Evolutionary conservation across 2,888 invertebrate species (phyloP), one percentile per base, ranked within the genome.

Genomic region (Apomyelois bistriatella): DNA sequence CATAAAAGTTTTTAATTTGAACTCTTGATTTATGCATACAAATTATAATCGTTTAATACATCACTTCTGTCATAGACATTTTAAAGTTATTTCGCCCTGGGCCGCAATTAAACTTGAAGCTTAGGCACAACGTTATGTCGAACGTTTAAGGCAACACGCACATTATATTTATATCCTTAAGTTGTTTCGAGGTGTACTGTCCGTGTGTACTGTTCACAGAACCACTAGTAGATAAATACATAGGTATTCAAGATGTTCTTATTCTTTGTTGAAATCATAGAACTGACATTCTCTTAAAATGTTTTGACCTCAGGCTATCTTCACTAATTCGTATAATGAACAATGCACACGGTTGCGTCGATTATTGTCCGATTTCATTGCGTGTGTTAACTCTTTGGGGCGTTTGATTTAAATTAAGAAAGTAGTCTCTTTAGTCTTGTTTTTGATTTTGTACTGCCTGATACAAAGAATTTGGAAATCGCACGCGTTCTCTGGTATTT

Each of bases 31-130:
- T 50, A 50, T 50, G 15, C 40, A 40, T 41, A 41, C 43, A 36
- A 35, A 51, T 51, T 51, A 74, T 72, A 72, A 70, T 66, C 61
- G 72, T 68, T 72, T 72, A 66, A 78, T 76, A 65, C 72, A 78
- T 79, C 76, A 79, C 63, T 61, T 57, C 55, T 53, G 76, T 76
- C 77, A 69, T 70, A 69, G 62, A 63, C 54, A 56, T 59, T 67
- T 70, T 68, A 53, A 64, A 65, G 64, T 55, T 58, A 55, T 59
- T 58, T 52, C 40, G 81, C 85, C 83, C 72, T 57, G 68, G 82
- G 84, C 75, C 66, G 64, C 66, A 81, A 85, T 85, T 84, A 82
- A 76, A 59, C 67, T 68, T 62, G 77, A 82, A 73, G 85, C 80
- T 74, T 64, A 68, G 64, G 58, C 72, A 70, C 64, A 68, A 68